Evolutionary conservation across 2,113 vertebrate genomes (phyloP).

Genomic region (Acinonyx jubatus): DNA sequence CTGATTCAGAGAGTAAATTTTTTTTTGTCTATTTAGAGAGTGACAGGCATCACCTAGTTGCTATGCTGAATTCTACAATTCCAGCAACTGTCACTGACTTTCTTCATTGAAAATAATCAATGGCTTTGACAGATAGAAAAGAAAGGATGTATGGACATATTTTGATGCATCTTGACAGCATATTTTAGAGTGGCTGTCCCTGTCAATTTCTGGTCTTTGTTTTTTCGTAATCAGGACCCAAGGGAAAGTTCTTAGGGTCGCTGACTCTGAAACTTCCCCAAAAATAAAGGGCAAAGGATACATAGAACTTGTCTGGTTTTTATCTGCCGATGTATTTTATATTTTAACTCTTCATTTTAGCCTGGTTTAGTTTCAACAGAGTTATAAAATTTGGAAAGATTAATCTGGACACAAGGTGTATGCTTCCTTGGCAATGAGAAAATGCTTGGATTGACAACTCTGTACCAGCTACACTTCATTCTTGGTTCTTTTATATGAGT

Average conservation of each 20-base stretch:
- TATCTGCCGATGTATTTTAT: conserved; percentile 63
- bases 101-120: conserved; percentile 85
- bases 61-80: conserved; percentile 66
- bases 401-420: conserved; percentile 45
- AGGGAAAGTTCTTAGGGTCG: conserved; percentile 68
- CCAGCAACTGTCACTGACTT: conserved; percentile 79
- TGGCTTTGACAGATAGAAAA: conserved; percentile 81
- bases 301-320: conserved; percentile 43
- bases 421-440: conserved; percentile 67
- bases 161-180: conserved; percentile 82
- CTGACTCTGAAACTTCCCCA: conserved; percentile 43
- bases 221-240: conserved; percentile 55
- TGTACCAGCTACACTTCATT: conserved; percentile 60
- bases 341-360: conserved; percentile 81
- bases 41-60: conserved; percentile 77
- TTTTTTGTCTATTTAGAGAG: conserved; percentile 79
- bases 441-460: conserved; percentile 63
- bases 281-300: conserved; percentile 52
- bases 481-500: conserved; percentile 63
- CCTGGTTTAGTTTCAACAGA: conserved; percentile 59
- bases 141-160: conserved; percentile 69
- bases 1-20: conserved; percentile 11
- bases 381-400: conserved; percentile 55
- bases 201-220: conserved; percentile 75
- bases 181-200: conserved; percentile 75